Conservation (phyloP, 2,888 invertebrate species). For the Bellardia bayeri region DNA sequence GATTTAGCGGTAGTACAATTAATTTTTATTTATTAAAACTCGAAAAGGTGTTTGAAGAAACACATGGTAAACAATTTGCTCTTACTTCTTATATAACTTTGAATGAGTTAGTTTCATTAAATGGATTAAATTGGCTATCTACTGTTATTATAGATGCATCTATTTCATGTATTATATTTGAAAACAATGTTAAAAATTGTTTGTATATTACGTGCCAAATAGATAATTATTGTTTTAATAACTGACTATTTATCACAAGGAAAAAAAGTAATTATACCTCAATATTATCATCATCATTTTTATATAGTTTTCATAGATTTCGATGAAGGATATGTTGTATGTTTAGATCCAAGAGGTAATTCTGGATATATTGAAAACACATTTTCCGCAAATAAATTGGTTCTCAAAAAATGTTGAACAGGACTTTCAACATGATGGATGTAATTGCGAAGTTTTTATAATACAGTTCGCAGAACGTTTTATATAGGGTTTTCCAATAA, state of each 20-base stretch:
- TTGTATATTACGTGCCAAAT: not conserved
- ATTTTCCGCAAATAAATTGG: not conserved
- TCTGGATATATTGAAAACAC: not conserved
- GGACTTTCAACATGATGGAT: not conserved
- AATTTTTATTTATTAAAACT: not conserved
- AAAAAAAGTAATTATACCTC: constrained; percentile 9
- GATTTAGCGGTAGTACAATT: too few species aligned
- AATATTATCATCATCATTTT: not conserved
- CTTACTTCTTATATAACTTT: not conserved
- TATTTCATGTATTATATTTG: not conserved
- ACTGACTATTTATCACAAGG: not conserved
- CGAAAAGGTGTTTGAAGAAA: not conserved
- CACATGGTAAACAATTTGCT: too few species aligned
- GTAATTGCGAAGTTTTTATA: not conserved
- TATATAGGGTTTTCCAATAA: too few species aligned
- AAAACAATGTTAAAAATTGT: not conserved
- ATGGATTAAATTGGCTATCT: not conserved
- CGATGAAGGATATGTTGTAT: not conserved
- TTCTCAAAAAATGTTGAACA: not conserved
- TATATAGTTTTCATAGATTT: not conserved
- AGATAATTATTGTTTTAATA: not conserved
- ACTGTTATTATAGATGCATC: not conserved
- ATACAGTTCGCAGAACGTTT: too few species aligned
- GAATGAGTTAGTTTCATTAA: not conserved
- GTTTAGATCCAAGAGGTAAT: too few species aligned